phyloP scores from a whole-genome alignment of 2,113 vertebrate genomes.

The Synodontis membranacea region DNA sequence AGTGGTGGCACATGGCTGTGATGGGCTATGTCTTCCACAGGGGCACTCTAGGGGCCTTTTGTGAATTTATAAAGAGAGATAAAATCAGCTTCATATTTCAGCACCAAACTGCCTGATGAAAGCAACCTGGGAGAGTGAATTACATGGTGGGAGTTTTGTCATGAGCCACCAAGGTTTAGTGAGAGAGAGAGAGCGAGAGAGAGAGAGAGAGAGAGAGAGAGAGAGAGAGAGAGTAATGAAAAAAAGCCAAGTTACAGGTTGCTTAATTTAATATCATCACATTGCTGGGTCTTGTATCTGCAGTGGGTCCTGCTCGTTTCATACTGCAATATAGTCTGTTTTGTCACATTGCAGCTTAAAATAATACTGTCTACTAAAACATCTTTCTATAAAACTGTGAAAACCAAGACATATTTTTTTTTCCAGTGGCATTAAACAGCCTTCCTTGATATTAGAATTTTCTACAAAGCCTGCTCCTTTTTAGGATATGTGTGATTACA shows the following conservation, averaged over 20 bases:
- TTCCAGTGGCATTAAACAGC: conserved; percentile 64
- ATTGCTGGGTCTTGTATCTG: conserved; percentile 69
- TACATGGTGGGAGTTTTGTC: conserved; percentile 75
- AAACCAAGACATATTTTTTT: conserved; percentile 45
- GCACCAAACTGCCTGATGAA: conserved; percentile 74
- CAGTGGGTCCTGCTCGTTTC: conserved; percentile 61
- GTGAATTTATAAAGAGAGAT: conserved; percentile 78
- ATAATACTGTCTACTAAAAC: conserved; percentile 55
- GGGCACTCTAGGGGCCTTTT: conserved; percentile 75
- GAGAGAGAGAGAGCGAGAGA: conserved; percentile 52
- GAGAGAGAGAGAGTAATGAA: conserved; percentile 66
- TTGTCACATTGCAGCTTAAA: conserved; percentile 58
- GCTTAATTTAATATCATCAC: conserved; percentile 73
- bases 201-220: conserved; percentile 43
- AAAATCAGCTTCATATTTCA: conserved; percentile 79
- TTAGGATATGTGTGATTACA: conserved; percentile 70
- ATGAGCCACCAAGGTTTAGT: conserved; percentile 65
- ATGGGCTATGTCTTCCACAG: conserved; percentile 73
- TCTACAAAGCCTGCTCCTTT: conserved; percentile 64
- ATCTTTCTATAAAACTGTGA: conserved; percentile 55
- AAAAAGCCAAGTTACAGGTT: conserved; percentile 71
- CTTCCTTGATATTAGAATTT: conserved; percentile 68
- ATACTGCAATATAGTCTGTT: conserved; percentile 57
- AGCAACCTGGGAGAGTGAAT: conserved; percentile 70
- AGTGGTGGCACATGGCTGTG: conserved; percentile 69